Evolutionary conservation across 2,888 invertebrate genomes (phyloP).

Genomic region (Atethmia centrago): DNA sequence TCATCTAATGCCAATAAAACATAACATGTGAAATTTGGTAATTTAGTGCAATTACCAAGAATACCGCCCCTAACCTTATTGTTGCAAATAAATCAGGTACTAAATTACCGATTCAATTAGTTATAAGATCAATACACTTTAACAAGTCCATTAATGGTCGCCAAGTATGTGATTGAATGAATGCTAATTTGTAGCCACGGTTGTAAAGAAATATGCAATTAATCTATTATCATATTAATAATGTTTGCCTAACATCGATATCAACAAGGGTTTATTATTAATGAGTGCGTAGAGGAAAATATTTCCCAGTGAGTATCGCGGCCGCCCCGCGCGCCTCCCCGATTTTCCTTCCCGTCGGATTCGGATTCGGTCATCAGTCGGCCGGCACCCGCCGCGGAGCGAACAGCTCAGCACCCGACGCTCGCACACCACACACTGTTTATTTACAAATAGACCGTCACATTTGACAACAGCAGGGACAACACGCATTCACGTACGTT

Average conservation of each 20-base stretch:
- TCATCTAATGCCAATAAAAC: too few species aligned
- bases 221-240: conserved; percentile 51
- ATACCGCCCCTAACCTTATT: background rate
- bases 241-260: conserved; percentile 42
- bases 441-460: conserved; percentile 81
- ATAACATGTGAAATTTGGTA: too few species aligned
- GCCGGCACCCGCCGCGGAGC: conserved; percentile 83
- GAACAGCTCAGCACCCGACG: conserved; percentile 73
- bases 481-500: conserved; percentile 83
- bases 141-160: conserved; percentile 17
- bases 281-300: conserved; percentile 71
- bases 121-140: conserved; percentile 26
- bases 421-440: conserved; percentile 78
- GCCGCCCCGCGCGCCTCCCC: conserved; percentile 67
- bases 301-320: conserved; percentile 72
- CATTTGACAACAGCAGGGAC: conserved; percentile 79
- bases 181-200: conserved; percentile 31
- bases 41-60: too few species aligned
- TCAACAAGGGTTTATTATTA: conserved; percentile 45
- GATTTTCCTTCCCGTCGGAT: conserved; percentile 70
- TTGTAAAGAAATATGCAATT: conserved; percentile 24
- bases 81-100: background rate
- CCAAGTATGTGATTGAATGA: conserved; percentile 31
- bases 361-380: conserved; percentile 75
- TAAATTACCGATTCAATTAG: conserved; percentile 26